Evolutionary conservation across 2,888 invertebrate genomes (phyloP), one percentile per base, ranked within the genome.

Genomic region (Amphipoea oculea): DNA sequence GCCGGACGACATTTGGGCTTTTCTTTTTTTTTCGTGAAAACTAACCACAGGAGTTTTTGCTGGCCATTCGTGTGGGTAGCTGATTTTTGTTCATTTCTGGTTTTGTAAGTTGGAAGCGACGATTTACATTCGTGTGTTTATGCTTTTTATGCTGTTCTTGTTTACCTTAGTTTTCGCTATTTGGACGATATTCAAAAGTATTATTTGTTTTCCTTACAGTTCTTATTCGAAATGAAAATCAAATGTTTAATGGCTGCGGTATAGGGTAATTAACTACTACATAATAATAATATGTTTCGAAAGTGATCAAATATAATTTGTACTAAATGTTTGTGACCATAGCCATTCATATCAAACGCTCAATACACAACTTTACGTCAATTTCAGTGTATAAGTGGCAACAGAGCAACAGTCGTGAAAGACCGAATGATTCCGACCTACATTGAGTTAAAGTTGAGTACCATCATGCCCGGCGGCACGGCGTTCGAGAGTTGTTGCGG

Each of bases 401-500:
- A 68, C 48, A 87, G 65, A 60, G 73, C 63, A 42, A 17, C 57
- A 51, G 29, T 54, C 12, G 72, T 57, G 72, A 70, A 73, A 84
- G 70, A 72, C 57, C 67, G 68, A 80, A 83, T 78, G 70, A 83
- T 83, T 88, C 40, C 80, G 67, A 70, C 74, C 87, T 36, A 83
- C 71, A 77, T 77, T 73, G 75, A 54, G 78, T 86, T 86, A 76
- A 79, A 86, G 79, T 86, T 69, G 79, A 88, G 86, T 78, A 78
- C 67, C 87, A 86, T 80, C 73, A 72, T 65, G 77, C 67, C 57
- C 45, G 66, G 76, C 69, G 57, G 67, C 69, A n/a, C 40, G 65
- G 57, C 51, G 54, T 60, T 78, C 66, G 69, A 86, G 86, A 79
- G 88, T 72, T 78, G 88, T 88, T 86, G 86, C 83, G 86, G 86